Percentiles rank a stretch among this genome's conserved stretches.
Conservation (phyloP, 2,888 invertebrate genomes). For the Iphiclides podalirius region DNA sequence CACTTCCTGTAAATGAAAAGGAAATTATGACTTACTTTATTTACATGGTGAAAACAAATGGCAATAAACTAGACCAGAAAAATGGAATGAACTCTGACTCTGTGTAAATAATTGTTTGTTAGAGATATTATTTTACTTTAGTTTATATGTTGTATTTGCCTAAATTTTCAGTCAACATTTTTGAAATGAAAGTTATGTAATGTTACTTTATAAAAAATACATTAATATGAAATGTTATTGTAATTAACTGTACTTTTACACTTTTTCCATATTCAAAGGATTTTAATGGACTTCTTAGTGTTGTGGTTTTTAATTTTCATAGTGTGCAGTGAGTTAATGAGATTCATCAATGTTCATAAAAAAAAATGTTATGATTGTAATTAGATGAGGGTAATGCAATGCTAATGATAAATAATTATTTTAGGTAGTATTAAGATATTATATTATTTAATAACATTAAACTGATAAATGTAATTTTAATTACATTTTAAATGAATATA, state of each 20-base stretch:
- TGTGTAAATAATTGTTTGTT: constrained; percentile 55
- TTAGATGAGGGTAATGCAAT: constrained; percentile 54
- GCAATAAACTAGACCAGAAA: constrained; percentile 91
- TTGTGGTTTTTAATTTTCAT: constrained; percentile 15
- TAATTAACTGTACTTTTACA: constrained; percentile 2
- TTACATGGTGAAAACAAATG: constrained; percentile 96
- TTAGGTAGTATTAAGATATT: constrained; percentile 48
- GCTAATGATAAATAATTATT: constrained; percentile 39
- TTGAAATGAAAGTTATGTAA: constrained; percentile 2
- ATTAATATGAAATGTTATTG: neutral
- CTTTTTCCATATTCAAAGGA: constrained; percentile 3
- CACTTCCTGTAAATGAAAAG: constrained; percentile 96
- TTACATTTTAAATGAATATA: constrained; percentile 62
- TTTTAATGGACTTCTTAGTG: constrained; percentile 4
- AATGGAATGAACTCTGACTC: constrained; percentile 86
- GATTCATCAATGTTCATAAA: constrained; percentile 35
- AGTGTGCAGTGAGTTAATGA: constrained; percentile 34
- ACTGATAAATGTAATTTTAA: constrained; percentile 57
- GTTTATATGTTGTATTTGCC: constrained; percentile 46
- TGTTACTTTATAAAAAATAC: constrained; percentile 4
- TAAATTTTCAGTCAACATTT: constrained; percentile 48
- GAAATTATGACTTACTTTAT: constrained; percentile 97
- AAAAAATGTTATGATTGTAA: constrained; percentile 46
- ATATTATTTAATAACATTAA: constrained; percentile 57
- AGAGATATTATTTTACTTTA: constrained; percentile 41